phyloP scores from a whole-genome alignment of 2,797 vertebrate genomes.

The Ctenopoma kingsleyae region DNA sequence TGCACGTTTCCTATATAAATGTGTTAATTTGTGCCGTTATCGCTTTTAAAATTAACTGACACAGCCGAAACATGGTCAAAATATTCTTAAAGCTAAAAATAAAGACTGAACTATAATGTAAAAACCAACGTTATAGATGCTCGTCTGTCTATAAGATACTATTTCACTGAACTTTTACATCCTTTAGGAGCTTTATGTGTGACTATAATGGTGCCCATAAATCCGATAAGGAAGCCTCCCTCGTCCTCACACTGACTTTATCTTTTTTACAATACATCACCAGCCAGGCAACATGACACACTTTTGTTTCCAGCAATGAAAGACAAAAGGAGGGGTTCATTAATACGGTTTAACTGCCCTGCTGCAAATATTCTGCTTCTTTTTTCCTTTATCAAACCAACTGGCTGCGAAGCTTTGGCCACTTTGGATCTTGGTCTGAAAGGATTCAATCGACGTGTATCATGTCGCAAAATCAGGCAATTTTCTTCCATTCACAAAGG shows the following conservation, averaged over 20 bases:
- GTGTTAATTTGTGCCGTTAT: background rate
- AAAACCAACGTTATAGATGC: conserved; percentile 36
- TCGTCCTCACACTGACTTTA: conserved; percentile 52
- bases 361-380: conserved; percentile 43
- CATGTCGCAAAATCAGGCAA: background rate
- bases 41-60: conserved; percentile 11
- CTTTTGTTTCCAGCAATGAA: conserved; percentile 67
- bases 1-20: conserved; percentile 9
- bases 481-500: conserved; percentile 4
- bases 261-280: conserved; percentile 61
- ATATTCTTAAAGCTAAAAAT: conserved; percentile 16
- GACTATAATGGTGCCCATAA: conserved; percentile 71
- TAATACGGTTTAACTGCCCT: conserved; percentile 67
- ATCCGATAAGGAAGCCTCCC: conserved; percentile 56
- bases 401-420: conserved; percentile 7
- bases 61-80: conserved; percentile 28
- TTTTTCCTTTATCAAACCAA: conserved; percentile 15
- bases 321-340: conserved; percentile 66
- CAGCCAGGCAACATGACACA: conserved; percentile 43
- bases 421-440: conserved; percentile 15
- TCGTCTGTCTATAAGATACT: conserved; percentile 43
- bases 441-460: conserved; percentile 5
- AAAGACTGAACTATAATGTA: conserved; percentile 33
- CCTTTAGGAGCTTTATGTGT: conserved; percentile 68
- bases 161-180: conserved; percentile 66